A percentile compares a stretch with the other conserved stretches of the same genome.
These are phyloP conservation scores for Tenthredo distinguenda DNA, from an alignment of 2,888 invertebrate species.

Conservation along the genomic window DNA sequence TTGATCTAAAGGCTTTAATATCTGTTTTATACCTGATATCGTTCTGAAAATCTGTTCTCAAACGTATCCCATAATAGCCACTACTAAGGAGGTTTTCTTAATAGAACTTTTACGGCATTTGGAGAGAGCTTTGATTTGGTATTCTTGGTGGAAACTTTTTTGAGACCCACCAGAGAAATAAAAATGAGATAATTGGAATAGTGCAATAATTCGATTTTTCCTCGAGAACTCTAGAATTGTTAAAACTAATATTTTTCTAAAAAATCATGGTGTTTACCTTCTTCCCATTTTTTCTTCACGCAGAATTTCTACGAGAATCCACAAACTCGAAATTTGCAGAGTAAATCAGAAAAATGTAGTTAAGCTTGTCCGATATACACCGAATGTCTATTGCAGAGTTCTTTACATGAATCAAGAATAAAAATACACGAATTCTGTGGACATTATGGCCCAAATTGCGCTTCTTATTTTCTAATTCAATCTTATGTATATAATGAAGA, in stretches of 20 bases:
- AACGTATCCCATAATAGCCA: not conserved
- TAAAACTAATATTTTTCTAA: not conserved
- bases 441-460: conserved; percentile 12
- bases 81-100: not conserved
- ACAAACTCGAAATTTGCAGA: not conserved
- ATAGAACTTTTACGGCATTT: conserved; percentile 1
- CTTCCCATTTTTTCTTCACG: not conserved
- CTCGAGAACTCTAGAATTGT: not conserved
- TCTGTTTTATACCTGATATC: not conserved
- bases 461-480: not conserved
- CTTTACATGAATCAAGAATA: not conserved
- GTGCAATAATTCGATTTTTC: not conserved
- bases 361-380: not conserved
- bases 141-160: not conserved
- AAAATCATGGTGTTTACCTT: not conserved
- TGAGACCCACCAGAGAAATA: not conserved
- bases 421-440: not conserved
- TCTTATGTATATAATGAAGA: not conserved
- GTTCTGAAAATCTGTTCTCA: not conserved
- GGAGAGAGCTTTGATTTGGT: not conserved
- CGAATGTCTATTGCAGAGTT: not conserved
- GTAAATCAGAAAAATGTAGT: not conserved
- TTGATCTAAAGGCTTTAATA: not conserved
- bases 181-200: not conserved
- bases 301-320: not conserved